Evolutionary conservation across 2,113 vertebrate genomes (phyloP).

Genomic region (Planiliza haematocheilus): DNA sequence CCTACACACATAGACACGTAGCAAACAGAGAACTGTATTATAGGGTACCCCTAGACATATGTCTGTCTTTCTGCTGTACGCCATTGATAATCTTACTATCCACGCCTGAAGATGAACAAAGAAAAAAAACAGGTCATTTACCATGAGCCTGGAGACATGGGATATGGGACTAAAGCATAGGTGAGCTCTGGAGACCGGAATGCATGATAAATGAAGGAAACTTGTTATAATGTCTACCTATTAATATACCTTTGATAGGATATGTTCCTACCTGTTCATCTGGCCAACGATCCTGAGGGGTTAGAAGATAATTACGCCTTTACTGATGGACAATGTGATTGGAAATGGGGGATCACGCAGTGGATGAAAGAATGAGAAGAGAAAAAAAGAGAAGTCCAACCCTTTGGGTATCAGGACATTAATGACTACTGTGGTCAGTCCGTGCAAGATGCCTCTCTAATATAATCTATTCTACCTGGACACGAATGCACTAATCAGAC

Average conservation of each 20-base stretch:
- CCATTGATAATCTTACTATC: background rate
- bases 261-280: constrained; percentile 63
- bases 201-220: constrained; percentile 56
- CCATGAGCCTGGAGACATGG: constrained; percentile 54
- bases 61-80: background rate
- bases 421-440: constrained; percentile 73
- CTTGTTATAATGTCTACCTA: constrained; percentile 65
- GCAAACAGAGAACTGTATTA: background rate
- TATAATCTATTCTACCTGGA: constrained; percentile 69
- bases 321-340: constrained; percentile 68
- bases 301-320: constrained; percentile 73
- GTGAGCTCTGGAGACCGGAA: constrained; percentile 62
- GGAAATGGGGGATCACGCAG: constrained; percentile 26
- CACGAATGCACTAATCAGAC: constrained; percentile 65
- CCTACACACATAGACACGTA: background rate
- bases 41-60: background rate
- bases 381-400: constrained; percentile 58
- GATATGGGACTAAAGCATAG: constrained; percentile 47
- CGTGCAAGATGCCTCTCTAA: constrained; percentile 43
- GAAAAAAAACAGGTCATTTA: constrained; percentile 54
- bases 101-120: constrained; percentile 1
- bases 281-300: constrained; percentile 65
- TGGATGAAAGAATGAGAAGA: constrained; percentile 23
- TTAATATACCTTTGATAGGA: constrained; percentile 66
- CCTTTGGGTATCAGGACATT: constrained; percentile 71